Percentiles rank a stretch among this genome's conserved stretches.
These are phyloP conservation scores for Pteropus alecto DNA, from an alignment of 2,113 vertebrate genomes.

Conservation along the genomic window DNA sequence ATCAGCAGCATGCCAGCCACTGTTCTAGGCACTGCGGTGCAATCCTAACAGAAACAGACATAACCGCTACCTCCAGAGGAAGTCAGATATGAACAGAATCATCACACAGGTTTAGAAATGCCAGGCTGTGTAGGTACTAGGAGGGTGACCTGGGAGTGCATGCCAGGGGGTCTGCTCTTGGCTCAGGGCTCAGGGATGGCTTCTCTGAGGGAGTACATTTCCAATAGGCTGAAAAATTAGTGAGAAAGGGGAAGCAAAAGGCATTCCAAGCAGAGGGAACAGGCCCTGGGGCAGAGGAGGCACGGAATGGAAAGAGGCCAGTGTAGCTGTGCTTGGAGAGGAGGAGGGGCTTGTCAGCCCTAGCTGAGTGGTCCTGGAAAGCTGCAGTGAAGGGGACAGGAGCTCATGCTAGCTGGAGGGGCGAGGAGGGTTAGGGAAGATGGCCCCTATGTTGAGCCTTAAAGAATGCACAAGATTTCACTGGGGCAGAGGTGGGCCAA, in stretches of 20 bases:
- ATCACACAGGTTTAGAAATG: not conserved
- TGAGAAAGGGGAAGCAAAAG: not conserved
- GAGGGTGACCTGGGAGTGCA: not conserved
- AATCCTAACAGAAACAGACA: not conserved
- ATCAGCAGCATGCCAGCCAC: accelerated
- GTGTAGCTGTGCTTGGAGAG: not conserved
- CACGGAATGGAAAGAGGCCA: not conserved
- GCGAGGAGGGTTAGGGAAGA: not conserved
- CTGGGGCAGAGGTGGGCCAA: not conserved
- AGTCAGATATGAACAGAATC: not conserved
- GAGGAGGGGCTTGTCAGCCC: not conserved
- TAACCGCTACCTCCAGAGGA: no score
- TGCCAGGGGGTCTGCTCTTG: not conserved
- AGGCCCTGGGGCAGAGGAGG: not conserved
- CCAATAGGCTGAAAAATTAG: not conserved
- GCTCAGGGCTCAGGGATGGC: not conserved
- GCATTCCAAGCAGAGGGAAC: not conserved
- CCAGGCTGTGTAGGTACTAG: not conserved
- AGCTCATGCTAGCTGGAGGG: not conserved
- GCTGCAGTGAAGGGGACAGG: accelerated
- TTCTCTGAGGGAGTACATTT: not conserved
- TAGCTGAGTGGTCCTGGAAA: not conserved
- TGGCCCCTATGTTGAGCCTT: not conserved
- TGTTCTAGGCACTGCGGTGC: accelerated
- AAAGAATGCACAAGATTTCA: not conserved